phyloP scores from a whole-genome alignment of 2,888 invertebrate genomes.

The Ferdinandea cuprea region DNA sequence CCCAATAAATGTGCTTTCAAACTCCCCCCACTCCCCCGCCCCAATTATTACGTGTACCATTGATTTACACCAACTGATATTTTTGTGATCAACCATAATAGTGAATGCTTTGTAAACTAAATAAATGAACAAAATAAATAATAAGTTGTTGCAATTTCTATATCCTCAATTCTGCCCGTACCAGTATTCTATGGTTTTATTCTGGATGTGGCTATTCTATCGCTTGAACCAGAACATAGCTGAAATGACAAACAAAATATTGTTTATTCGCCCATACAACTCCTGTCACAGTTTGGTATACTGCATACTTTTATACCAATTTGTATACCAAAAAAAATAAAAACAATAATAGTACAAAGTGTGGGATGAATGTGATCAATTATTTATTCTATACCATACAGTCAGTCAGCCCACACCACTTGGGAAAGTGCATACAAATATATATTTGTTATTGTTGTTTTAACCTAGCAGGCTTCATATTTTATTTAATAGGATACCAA shows the following conservation, averaged over 20 bases:
- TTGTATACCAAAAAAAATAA: too few relatives aligned
- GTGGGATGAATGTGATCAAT: too few relatives aligned
- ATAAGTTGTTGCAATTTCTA: slow-evolving; percentile 18
- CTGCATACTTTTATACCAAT: too few relatives aligned
- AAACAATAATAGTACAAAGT: too few relatives aligned
- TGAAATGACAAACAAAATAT: not conserved
- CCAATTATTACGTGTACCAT: too few relatives aligned
- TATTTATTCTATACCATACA: too few relatives aligned
- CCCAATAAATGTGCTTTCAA: too few relatives aligned
- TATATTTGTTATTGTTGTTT: slow-evolving; percentile 15
- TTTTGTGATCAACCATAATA: slow-evolving; percentile 8
- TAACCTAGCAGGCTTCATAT: slow-evolving; percentile 36
- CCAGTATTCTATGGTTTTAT: slow-evolving; percentile 26
- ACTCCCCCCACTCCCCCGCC: too few relatives aligned
- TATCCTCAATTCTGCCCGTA: not conserved
- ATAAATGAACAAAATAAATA: slow-evolving; percentile 51
- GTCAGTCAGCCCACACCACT: too few relatives aligned
- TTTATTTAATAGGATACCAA: slow-evolving; percentile 60
- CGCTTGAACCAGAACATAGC: not conserved
- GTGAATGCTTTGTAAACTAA: slow-evolving; percentile 33
- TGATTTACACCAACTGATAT: slow-evolving; percentile 6
- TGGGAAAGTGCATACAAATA: slow-evolving; percentile 6
- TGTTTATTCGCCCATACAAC: too few relatives aligned
- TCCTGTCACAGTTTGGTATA: too few relatives aligned
- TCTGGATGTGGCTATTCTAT: slow-evolving; percentile 24